phyloP scores from a whole-genome alignment of 2,888 invertebrate genomes.

The Anagyrus pseudococci region DNA sequence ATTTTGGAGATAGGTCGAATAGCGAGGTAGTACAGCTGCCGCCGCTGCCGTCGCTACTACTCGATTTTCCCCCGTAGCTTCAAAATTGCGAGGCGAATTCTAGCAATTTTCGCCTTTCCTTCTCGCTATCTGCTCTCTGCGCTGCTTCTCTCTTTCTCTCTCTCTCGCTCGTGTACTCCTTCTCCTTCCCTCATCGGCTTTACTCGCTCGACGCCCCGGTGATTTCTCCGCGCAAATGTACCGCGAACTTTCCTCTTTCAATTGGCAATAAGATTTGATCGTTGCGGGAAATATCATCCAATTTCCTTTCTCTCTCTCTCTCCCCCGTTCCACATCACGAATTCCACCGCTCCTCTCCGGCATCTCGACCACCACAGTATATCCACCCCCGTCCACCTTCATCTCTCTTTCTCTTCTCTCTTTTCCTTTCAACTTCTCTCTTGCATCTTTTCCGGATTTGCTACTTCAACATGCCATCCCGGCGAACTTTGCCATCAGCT shows the following conservation, averaged over 20 bases:
- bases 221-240: slow-evolving; percentile 56
- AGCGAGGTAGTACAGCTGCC: too few species aligned
- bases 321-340: slow-evolving; percentile 36
- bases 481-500: slow-evolving; percentile 38
- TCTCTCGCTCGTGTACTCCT: slow-evolving; percentile 17
- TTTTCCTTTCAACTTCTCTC: slow-evolving; percentile 25
- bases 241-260: slow-evolving; percentile 59
- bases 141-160: neutral
- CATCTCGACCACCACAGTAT: neutral
- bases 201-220: slow-evolving; percentile 41
- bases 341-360: slow-evolving; percentile 44
- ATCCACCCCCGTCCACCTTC: slow-evolving; percentile 22
- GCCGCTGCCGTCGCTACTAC: slow-evolving; percentile 21
- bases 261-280: slow-evolving; percentile 60
- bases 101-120: slow-evolving; percentile 48
- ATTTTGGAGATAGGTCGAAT: too few species aligned
- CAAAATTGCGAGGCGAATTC: too few species aligned
- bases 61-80: slow-evolving; percentile 41
- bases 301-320: slow-evolving; percentile 54
- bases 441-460: slow-evolving; percentile 24
- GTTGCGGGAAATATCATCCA: slow-evolving; percentile 60
- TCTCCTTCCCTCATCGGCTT: slow-evolving; percentile 19
- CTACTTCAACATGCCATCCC: slow-evolving; percentile 16
- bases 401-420: slow-evolving; percentile 35
- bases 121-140: slow-evolving; percentile 31